Evolutionary conservation across 2,888 invertebrate genomes (phyloP).

Genomic region (Melanargia galathea): DNA sequence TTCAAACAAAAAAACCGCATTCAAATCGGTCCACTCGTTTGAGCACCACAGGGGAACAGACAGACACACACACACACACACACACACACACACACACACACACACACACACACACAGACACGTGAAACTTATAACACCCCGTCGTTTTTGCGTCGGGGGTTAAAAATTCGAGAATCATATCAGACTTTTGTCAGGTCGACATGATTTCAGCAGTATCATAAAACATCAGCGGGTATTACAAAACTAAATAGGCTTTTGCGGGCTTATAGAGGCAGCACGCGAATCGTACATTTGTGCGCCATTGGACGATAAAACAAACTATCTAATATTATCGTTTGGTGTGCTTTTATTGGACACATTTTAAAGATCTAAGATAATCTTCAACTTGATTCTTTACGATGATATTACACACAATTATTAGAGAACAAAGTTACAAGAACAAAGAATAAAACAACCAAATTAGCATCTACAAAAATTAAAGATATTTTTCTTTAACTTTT

Average conservation of each 20-base stretch:
- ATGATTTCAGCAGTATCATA: conserved; percentile 14
- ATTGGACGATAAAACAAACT: conserved; percentile 20
- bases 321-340: conserved; percentile 19
- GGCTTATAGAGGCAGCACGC: conserved; percentile 19
- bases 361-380: conserved; percentile 8
- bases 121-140: too few species aligned
- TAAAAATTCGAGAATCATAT: conserved; percentile 5
- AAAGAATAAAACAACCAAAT: too few species aligned
- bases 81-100: too few species aligned
- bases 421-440: too few species aligned
- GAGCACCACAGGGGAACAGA: too few species aligned
- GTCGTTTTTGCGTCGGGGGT: too few species aligned
- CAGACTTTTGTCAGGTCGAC: conserved; percentile 10
- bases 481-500: too few species aligned
- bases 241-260: conserved; percentile 18
- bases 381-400: not conserved
- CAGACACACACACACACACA: too few species aligned
- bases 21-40: too few species aligned
- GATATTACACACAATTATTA: not conserved
- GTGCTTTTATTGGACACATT: conserved; percentile 22
- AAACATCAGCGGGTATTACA: conserved; percentile 10
- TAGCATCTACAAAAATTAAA: too few species aligned
- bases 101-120: too few species aligned
- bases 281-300: conserved; percentile 23
- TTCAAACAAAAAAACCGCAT: too few species aligned